A percentile compares a stretch with the other conserved stretches of the same genome.
These are phyloP conservation scores for Montifringilla adamsi DNA, from an alignment of 2,113 vertebrate species.

Conservation along the genomic window DNA sequence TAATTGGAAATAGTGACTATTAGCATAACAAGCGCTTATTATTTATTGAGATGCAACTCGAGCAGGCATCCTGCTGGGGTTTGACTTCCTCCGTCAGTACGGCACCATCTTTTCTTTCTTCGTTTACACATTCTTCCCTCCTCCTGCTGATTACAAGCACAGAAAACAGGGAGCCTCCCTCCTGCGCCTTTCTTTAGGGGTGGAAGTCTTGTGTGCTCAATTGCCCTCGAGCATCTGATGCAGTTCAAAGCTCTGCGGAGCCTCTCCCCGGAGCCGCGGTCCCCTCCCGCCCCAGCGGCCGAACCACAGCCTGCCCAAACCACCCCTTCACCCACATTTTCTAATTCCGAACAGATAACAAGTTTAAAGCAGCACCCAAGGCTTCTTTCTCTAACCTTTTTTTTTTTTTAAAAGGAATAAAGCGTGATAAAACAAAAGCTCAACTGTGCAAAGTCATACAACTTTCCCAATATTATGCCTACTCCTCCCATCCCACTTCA, in stretches of 20 bases:
- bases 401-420: background rate
- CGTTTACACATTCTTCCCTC: background rate
- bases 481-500: background rate
- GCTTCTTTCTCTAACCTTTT: background rate
- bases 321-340: background rate
- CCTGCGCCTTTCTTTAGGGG: slow-evolving; percentile 52
- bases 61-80: slow-evolving; percentile 36
- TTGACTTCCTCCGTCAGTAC: background rate
- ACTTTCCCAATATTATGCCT: background rate
- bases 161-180: slow-evolving; percentile 46
- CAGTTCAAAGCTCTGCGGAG: background rate
- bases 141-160: slow-evolving; percentile 35
- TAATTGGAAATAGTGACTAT: slow-evolving; percentile 16
- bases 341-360: slow-evolving; percentile 9
- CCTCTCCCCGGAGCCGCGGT: background rate
- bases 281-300: background rate
- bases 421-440: background rate
- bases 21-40: slow-evolving; percentile 64
- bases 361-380: background rate
- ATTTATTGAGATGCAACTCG: slow-evolving; percentile 9
- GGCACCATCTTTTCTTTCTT: background rate
- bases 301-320: background rate
- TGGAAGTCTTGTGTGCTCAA: slow-evolving; percentile 47
- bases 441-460: slow-evolving; percentile 26
- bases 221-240: slow-evolving; percentile 24